Base-by-base conservation (phyloP, 2,888 invertebrate species). In the Spatulosminthurus flaviceps region DNA sequence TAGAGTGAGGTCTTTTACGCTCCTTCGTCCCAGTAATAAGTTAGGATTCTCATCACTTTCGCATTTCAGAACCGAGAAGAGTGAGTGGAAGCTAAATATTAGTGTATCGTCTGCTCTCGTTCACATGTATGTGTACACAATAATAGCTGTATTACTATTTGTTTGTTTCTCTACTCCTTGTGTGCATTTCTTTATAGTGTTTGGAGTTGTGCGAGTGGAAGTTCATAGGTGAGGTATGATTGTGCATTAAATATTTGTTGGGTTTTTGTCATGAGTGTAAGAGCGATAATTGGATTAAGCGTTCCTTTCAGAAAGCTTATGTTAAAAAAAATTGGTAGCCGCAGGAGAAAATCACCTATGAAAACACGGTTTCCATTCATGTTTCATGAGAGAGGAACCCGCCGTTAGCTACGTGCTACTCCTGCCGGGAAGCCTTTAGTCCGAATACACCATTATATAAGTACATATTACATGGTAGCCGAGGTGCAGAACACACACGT, bases 261-360 rank as follows among this genome's bases (percentile, higher is more conserved):
- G 2, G 1, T 64, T 64, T 60, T 19, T 60, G 60, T 19, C 1
- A 64, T 4, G 26, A 22, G 24, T 24, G 24, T 64, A 64, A 26
- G 24, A 26, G 24, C 26, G 64, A 64, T 64, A 64, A 64, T 64
- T 64, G 64, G 24, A 64, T 64, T 64, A 64, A 26, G 51, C 1
- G 51, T 51, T 51, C 51, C 51, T 51, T 4, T 2, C n/a, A 19
- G 51, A n/a, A 51, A 19, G 51, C 16, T 64, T 64, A 22, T 5
- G 64, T 26, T 26, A 9, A 22, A 19, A 4, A 64, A 22, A 22
- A 64, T 64, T 26, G 64, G 7, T 24, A 24, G 24, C 64, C 64
- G 24, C 19, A 64, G 64, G 64, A 64, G 64, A 64, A 64, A 22
- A 64, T 24, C 64, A 64, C 64, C 24, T 64, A 24, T 22, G 64